Conservation (phyloP, 2,113 vertebrate species). For the Cnemophilus loriae region DNA sequence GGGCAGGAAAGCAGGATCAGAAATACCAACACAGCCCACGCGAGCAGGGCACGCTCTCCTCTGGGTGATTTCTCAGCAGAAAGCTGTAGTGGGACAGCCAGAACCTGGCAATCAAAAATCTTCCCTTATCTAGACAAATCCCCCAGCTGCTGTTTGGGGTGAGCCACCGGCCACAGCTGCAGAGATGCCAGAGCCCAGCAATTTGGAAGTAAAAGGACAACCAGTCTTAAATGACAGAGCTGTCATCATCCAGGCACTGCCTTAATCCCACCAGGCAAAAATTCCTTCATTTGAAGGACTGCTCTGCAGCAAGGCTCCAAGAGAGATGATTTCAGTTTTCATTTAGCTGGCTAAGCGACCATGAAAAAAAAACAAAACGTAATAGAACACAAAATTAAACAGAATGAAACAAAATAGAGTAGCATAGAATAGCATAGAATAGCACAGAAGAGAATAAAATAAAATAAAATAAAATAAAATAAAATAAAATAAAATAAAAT, state of each 20-base stretch:
- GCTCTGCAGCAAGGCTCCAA: background rate
- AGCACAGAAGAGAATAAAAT: background rate
- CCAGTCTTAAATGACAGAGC: background rate
- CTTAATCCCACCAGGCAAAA: background rate
- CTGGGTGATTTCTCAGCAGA: rapidly evolving
- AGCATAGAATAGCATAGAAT: background rate
- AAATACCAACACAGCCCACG: rapidly evolving
- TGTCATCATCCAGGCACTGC: background rate
- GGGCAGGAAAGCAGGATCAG: background rate
- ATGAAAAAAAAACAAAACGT: background rate
- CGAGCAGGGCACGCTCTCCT: background rate
- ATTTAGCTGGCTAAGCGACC: background rate
- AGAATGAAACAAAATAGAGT: background rate
- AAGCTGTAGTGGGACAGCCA: rapidly evolving
- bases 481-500: background rate
- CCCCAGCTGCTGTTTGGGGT: background rate
- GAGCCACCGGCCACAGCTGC: background rate
- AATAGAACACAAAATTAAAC: background rate
- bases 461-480: background rate
- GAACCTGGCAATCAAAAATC: background rate
- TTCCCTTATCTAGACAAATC: background rate
- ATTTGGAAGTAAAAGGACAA: background rate
- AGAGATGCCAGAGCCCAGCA: background rate
- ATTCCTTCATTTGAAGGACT: background rate
- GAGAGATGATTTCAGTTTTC: background rate